Conservation (phyloP, 2,113 vertebrate species). For the Laticauda colubrina region DNA sequence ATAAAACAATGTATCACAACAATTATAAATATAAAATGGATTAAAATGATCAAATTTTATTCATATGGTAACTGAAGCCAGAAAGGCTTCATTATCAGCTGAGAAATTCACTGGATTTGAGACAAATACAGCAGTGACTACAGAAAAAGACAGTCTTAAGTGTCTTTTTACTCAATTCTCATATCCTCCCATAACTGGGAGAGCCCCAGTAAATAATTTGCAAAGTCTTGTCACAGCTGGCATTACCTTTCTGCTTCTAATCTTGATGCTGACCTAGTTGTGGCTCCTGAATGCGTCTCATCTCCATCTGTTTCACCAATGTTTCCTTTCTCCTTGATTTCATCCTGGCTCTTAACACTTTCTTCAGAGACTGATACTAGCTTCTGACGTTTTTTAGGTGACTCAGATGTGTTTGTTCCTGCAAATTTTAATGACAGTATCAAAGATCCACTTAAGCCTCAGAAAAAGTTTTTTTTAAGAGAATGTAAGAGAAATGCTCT, state of each 20-base stretch:
- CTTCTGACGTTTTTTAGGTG: slow-evolving; percentile 80
- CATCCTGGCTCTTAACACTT: slow-evolving; percentile 71
- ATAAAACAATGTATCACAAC: neutral
- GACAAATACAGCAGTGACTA: neutral
- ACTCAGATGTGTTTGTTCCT: slow-evolving; percentile 60
- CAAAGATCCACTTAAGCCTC: slow-evolving; percentile 51
- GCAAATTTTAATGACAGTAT: slow-evolving; percentile 58
- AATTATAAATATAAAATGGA: neutral
- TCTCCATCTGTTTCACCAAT: slow-evolving; percentile 60
- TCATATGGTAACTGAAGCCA: neutral
- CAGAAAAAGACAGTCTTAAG: neutral
- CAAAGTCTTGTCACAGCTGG: neutral
- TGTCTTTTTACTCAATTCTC: neutral
- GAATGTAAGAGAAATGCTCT: neutral
- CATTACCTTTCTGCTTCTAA: slow-evolving; percentile 89
- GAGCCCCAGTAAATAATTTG: neutral
- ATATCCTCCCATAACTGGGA: neutral
- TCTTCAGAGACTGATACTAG: slow-evolving; percentile 61
- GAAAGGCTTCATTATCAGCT: neutral
- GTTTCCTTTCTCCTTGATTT: slow-evolving; percentile 71
- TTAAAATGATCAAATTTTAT: neutral
- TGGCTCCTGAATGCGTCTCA: slow-evolving; percentile 72
- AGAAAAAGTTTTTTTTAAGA: slow-evolving; percentile 49
- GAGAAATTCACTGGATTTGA: neutral
- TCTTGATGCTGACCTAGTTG: slow-evolving; percentile 82